Conservation (phyloP, 1,140 invertebrate genomes). For the Achatina immaculata region DNA sequence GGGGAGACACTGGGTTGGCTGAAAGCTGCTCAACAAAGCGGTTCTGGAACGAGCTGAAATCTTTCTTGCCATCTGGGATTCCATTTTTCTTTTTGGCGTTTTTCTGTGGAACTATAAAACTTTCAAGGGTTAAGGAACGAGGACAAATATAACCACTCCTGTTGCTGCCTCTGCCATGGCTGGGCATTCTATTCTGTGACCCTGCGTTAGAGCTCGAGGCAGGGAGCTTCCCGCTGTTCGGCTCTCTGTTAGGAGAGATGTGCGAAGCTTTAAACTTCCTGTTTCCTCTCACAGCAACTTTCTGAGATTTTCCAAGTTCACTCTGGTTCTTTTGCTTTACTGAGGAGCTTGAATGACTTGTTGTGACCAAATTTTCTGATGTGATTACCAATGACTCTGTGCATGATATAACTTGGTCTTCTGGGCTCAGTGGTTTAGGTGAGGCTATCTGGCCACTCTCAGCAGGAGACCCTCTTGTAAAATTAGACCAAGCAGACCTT, state of each 20-base stretch:
- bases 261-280: not conserved
- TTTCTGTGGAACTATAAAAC: not conserved
- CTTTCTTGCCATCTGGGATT: not conserved
- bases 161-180: not conserved
- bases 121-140: slow-evolving; percentile 20
- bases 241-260: not conserved
- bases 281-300: not conserved
- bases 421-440: not conserved
- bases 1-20: slow-evolving; percentile 25
- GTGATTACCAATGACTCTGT: not conserved
- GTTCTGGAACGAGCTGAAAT: slow-evolving; percentile 12
- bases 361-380: not conserved
- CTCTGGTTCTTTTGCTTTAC: not conserved
- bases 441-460: not conserved
- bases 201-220: not conserved
- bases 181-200: not conserved
- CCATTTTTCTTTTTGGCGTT: slow-evolving; percentile 15
- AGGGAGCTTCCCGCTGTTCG: not conserved
- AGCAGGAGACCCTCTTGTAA: not conserved
- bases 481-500: not conserved
- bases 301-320: not conserved
- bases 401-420: not conserved
- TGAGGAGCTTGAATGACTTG: not conserved
- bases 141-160: not conserved
- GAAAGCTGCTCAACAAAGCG: slow-evolving; percentile 29